Base-by-base conservation (phyloP, 2,797 vertebrate species). In the Podarcis siculus region DNA sequence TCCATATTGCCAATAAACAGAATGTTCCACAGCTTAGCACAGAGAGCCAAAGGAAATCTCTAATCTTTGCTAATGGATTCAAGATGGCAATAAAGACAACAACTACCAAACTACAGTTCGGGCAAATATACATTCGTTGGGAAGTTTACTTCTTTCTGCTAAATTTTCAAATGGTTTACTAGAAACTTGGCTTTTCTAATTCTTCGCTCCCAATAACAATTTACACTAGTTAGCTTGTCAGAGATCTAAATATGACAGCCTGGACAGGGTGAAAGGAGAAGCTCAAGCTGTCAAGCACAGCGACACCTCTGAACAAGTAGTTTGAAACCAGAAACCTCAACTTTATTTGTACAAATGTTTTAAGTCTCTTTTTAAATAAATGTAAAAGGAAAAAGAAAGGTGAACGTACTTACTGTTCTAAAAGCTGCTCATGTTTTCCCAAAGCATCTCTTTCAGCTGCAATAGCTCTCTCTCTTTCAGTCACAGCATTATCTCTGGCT, bases 391-490 rank as follows among this genome's bases (percentile, higher is more conserved):
- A 27, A 83, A 30, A 3, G 77, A 66, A 72, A 37, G 27, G 8
- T 17, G 2, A 89, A 80, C 32, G 81, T 76, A 98, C 98, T 98
- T 96, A 99, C 99, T 99, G 98, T 94, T 99, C 98, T 88, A 99
- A 96, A 86, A 99, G 97, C 37, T 98, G 98, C 92, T 99, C 97
- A 0, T 98, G 97, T 97, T 98, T 99, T 93, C 97, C 97, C 91
- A 98, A 96, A 66, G 97, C 90, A 87, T 99, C 98, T 93, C 97
- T 98, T 95, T 99, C 98, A 15, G 97, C 97, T 85, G 87, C 89
- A 86, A 96, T 85, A 0, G 98, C 98, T 96, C 98, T 95, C 86
- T 99, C 98, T 95, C 98, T 99, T 96, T 99, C 99, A 90, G 98
- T 92, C 30, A 98, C 88, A 0, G 99, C 98, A 89, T 98, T 97